Evolutionary conservation across 2,113 vertebrate species (phyloP), one percentile per base, ranked within the genome.

Genomic region (Oreochromis spilurus): DNA sequence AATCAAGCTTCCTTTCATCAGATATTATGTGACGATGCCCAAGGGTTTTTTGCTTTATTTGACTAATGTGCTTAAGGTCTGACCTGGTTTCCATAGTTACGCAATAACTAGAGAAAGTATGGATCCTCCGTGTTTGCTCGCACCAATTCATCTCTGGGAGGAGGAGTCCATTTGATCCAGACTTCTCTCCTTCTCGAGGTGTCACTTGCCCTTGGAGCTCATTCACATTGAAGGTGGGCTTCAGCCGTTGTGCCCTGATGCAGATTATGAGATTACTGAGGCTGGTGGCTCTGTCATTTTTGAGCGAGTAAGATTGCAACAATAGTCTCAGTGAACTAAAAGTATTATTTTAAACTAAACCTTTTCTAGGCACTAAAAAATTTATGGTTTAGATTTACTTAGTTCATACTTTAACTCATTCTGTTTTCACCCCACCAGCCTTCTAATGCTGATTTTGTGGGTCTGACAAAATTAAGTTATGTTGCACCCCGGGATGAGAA

Each of bases 71-170:
- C 45, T 87, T 93, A 79, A 79, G 92, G 89, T 89, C 75, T 87
- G 88, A 95, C 93, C 92, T 95, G 93, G 96, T 96, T 96, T 91
- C 96, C 91, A 95, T 93, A 91, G 96, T 89, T 96, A 96, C 94
- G 36, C 7, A 53, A 87, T 93, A 92, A 94, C 95, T 93, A 95
- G 84, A 83, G 2, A 45, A 81, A 78, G 79, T 79, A 58, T 85
- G 92, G 24, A 24, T 81, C 54, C 65, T 40, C 53, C 86, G 17
- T 72, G 54, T 90, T 83, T 86, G 87, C 78, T 83, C 13, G 77
- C 75, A 83, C 79, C 81, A 83, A 89, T 82, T 92, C 53, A 72
- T 93, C 80, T 85, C 26, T 9, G 31, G 79, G 43, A 82, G 81
- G 50, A 84, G 78, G 82, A 58, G 78, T 78, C 80, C 60, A 83